phyloP scores from a whole-genome alignment of 2,797 vertebrate genomes.

The Benthosema pterotum region DNA sequence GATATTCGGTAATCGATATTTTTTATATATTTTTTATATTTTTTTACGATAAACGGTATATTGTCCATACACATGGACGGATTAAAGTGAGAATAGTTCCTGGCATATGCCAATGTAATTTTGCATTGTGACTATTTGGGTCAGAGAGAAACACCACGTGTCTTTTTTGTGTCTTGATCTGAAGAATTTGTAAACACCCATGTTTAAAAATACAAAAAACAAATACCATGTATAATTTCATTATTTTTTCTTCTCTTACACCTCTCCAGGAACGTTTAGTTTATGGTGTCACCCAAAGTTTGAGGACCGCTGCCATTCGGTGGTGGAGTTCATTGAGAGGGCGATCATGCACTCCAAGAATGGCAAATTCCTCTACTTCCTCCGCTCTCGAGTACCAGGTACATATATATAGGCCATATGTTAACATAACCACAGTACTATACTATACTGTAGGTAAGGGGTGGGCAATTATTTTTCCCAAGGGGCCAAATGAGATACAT shows the following conservation, averaged over 20 bases:
- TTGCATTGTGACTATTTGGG: no score
- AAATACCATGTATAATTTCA: neutral
- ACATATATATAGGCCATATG: slow-evolving; percentile 44
- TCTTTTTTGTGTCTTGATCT: neutral
- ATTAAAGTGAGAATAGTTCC: no score
- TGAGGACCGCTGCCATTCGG: slow-evolving; percentile 96
- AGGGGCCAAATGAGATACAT: no score
- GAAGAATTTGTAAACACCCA: neutral
- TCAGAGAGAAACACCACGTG: no score
- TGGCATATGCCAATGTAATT: no score
- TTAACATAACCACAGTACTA: slow-evolving; percentile 9
- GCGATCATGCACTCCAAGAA: slow-evolving; percentile 99
- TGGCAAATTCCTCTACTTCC: slow-evolving; percentile 96
- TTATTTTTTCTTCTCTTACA: neutral
- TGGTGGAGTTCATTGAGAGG: slow-evolving; percentile 97
- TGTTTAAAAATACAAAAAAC: neutral
- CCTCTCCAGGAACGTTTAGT: slow-evolving; percentile 67
- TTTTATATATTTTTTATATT: no score
- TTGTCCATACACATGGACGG: no score
- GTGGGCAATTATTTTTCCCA: no score
- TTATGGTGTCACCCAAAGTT: slow-evolving; percentile 83
- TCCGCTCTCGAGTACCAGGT: slow-evolving; percentile 96
- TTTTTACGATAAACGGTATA: no score
- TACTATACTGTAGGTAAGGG: no score
- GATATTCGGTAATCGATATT: no score